Evolutionary conservation across 2,113 vertebrate species (phyloP).

Genomic region (Rafetus swinhoei): DNA sequence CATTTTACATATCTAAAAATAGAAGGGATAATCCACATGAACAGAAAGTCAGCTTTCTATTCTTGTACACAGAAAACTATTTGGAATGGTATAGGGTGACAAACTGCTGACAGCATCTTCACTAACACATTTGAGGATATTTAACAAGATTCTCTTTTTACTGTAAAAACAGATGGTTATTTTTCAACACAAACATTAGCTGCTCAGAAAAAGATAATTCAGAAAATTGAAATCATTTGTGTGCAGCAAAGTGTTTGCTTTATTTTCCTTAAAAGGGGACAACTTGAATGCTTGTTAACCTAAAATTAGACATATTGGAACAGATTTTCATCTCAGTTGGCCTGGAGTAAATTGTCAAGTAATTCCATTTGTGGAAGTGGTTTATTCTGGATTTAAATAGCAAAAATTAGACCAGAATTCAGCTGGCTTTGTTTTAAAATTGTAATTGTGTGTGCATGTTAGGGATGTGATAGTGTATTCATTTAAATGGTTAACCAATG

Average conservation of each 20-base stretch:
- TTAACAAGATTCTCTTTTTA: slow-evolving; percentile 55
- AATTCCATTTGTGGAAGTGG: not conserved
- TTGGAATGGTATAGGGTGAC: slow-evolving; percentile 32
- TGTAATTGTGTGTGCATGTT: not conserved
- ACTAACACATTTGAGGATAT: slow-evolving; percentile 28
- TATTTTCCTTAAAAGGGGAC: slow-evolving; percentile 31
- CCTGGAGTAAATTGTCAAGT: not conserved
- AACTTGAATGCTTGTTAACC: not conserved
- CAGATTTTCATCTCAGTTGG: not conserved
- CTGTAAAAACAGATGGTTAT: slow-evolving; percentile 58
- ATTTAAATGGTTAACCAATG: no score
- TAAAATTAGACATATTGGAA: slow-evolving; percentile 11
- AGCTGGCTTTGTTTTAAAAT: not conserved
- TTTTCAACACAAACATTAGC: slow-evolving; percentile 58
- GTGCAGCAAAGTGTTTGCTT: slow-evolving; percentile 35
- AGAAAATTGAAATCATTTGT: slow-evolving; percentile 46
- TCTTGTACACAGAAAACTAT: not conserved
- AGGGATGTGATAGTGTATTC: no score
- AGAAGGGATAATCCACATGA: not conserved
- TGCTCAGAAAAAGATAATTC: slow-evolving; percentile 66
- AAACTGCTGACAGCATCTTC: slow-evolving; percentile 46
- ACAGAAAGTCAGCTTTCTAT: not conserved
- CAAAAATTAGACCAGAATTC: not conserved
- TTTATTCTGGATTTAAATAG: not conserved
- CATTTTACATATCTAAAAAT: not conserved